These are phyloP conservation scores for Embiotoca jacksoni DNA, from an alignment of 2,113 vertebrate species.

Conservation along the genomic window DNA sequence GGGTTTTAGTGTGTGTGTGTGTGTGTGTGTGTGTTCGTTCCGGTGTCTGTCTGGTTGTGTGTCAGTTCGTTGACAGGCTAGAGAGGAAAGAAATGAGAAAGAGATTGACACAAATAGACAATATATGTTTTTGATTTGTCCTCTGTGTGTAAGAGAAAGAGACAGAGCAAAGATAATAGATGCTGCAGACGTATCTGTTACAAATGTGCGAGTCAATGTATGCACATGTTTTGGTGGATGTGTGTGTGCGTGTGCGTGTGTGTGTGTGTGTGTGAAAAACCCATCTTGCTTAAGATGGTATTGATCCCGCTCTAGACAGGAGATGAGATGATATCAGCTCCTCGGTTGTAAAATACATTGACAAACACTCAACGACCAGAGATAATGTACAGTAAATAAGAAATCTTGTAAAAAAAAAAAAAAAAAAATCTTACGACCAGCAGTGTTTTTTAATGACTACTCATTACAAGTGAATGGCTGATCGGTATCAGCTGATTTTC, in stretches of 20 bases:
- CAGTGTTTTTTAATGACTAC: constrained; percentile 54
- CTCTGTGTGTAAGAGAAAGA: constrained; percentile 17
- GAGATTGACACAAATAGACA: constrained; percentile 69
- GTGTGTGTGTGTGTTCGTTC: constrained; percentile 31
- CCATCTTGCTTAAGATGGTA: constrained; percentile 50
- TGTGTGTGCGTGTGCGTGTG: background rate
- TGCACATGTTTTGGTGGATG: constrained; percentile 35
- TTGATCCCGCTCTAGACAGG: constrained; percentile 60
- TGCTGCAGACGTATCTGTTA: constrained; percentile 24
- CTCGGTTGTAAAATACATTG: constrained; percentile 60
- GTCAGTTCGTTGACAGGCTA: constrained; percentile 43
- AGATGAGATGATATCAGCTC: constrained; percentile 57
- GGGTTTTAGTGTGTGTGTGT: constrained; percentile 35
- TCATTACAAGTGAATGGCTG: constrained; percentile 50
- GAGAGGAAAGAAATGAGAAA: constrained; percentile 56
- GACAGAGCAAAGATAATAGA: constrained; percentile 25
- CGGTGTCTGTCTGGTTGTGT: constrained; percentile 23
- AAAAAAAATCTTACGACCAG: constrained; percentile 36
- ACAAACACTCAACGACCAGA: constrained; percentile 45
- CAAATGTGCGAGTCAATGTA: constrained; percentile 50
- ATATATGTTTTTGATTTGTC: constrained; percentile 66
- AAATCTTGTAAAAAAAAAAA: constrained; percentile 39
- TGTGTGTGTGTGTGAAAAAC: constrained; percentile 21
- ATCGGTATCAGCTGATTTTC: constrained; percentile 49
- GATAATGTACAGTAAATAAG: constrained; percentile 66